Base-by-base conservation (phyloP, 2,113 vertebrate species). In the Jacana jacana region DNA sequence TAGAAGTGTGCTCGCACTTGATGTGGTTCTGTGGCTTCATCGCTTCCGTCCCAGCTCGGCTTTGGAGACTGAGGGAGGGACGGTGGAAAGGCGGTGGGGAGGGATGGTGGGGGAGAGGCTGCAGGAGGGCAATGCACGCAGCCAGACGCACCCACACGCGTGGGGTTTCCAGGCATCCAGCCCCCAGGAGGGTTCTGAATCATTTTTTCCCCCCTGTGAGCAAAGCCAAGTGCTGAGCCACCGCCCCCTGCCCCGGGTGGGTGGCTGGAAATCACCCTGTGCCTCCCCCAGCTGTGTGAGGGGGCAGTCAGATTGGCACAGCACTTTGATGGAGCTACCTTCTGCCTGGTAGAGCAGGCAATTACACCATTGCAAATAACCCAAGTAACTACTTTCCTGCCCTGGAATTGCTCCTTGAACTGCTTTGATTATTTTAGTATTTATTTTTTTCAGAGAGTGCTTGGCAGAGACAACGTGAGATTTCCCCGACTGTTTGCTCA, bases 301-400 rank as follows among this genome's bases (percentile, higher is more conserved):
- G 24, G 48, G 37, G 4, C 13, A 37, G 17, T 6, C 9, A 2
- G 6, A 17, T 46, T n/a, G 44, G 28, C 64, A 20, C 0, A 0
- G 22, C 10, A 5, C 39, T 37, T 55, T 37, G 64, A 11, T 33
- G 12, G 27, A 42, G 60, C 28, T 77, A 8, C 9, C 0, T 77
- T 54, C 54, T 91, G 58, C 35, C 37, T 49, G 24, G 22, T 49
- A 16, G 13, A 44, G n/a, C n/a, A n/a, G n/a, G n/a, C n/a, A n/a
- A n/a, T n/a, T n/a, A n/a, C n/a, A n/a, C n/a, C n/a, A 55, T 37
- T 20, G 24, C 18, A 33, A 55, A 77, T 22, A 58, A 76, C 37
- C n/a, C 7, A 7, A 30, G 9, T 30, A 46, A 54, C 9, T 23
- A 6, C 33, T 87, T 78, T 46, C 8, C 51, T 71, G 46, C 33